Conservation (phyloP, 2,888 invertebrate species). For the Rapana venosa region DNA sequence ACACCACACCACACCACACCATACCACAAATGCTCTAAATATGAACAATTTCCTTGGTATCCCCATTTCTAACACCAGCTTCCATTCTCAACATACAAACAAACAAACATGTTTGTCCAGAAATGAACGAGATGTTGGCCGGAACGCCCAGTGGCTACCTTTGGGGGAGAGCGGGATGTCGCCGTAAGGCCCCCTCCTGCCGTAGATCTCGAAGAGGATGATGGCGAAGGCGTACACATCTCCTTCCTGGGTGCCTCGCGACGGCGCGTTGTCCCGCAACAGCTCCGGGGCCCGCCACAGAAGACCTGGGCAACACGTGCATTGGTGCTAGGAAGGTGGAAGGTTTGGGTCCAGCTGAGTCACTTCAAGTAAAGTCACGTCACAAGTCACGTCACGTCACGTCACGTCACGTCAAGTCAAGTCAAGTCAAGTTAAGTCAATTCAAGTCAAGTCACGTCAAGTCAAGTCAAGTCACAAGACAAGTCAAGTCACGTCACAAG, state of each 20-base stretch:
- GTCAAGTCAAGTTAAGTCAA: no score
- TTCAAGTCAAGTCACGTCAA: no score
- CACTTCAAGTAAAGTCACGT: no score
- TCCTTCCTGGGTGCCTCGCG: constrained; percentile 71
- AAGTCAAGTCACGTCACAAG: no score
- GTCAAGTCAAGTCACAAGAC: no score
- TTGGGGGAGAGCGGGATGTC: constrained; percentile 83
- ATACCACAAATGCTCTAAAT: background rate
- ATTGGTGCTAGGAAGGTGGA: no score
- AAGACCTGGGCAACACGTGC: constrained; percentile 81
- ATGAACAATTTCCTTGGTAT: background rate
- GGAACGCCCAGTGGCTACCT: constrained; percentile 73
- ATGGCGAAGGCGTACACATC: constrained; percentile 93
- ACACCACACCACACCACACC: background rate
- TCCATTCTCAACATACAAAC: background rate
- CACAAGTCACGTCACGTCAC: no score
- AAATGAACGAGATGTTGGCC: background rate
- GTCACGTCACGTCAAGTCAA: no score
- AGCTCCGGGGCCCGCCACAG: constrained; percentile 97
- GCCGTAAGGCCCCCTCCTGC: constrained; percentile 76
- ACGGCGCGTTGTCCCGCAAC: constrained; percentile 57
- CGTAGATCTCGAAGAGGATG: constrained; percentile 85
- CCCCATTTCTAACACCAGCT: background rate
- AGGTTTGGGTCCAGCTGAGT: no score
- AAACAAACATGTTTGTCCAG: background rate